Evolutionary conservation across 2,888 invertebrate species (phyloP), one percentile per base, ranked within the genome.

Genomic region (Geotrupes spiniger): DNA sequence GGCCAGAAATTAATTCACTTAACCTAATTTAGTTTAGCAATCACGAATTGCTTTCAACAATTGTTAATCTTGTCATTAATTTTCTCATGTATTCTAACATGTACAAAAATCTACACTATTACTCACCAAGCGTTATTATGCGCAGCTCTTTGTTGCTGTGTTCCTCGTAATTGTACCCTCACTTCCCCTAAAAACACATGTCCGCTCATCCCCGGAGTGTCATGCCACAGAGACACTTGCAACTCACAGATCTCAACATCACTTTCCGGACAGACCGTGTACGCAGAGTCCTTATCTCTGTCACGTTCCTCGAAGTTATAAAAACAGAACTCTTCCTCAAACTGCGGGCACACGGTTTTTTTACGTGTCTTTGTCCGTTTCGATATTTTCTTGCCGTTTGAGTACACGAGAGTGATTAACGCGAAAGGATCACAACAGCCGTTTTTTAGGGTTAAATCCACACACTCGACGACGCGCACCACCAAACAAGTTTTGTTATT

Each of bases 381-480:
- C 58, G 84, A 79, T 62, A 88, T 82, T 74, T 84, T 81, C 69
- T 89, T 85, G 52, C 86, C 87, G 74, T 90, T 91, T 52, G 87
- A 84, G 73, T 89, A 89, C 51, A 83, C 78, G 48, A 90, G 85
- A 41, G 87, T 85, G 64, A 91, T 85, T 60, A 86, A 80, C 57
- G 90, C 91, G 74, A 87, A 93, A 9, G 94, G 92, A 76, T 94
- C 93, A 77, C 93, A 94, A 63, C 88, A 85, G 62, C 92, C 91
- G 74, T 90, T 91, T 71, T 89, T 90, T 58, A 92, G 84, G 54
- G 92, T 88, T 70, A 94, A 79, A 73, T 93, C 92, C 56, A 85
- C 83, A 74, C 92, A 93, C 74, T 92, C 92, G 58, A 87, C 79
- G 51, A 93, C 84, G 58, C 87, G 79, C 56, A 86, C 79, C 46